A percentile compares a stretch with the other conserved stretches of the same genome.
phyloP scores from a whole-genome alignment of 2,797 vertebrate species.

The Brotula barbata region DNA sequence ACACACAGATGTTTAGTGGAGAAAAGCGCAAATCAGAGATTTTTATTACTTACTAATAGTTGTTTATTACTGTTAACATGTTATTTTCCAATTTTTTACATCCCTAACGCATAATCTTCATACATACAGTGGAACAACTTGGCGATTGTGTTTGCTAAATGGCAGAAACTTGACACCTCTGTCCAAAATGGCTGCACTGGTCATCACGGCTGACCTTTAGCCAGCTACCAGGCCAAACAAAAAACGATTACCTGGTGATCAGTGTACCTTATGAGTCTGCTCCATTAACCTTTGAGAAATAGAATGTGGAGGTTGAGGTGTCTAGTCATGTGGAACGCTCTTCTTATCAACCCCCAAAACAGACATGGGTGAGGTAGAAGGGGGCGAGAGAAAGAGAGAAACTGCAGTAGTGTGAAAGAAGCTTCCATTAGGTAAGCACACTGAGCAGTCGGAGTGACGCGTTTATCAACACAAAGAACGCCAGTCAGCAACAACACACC shows the following conservation, averaged over 20 bases:
- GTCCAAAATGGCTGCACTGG: conserved; percentile 56
- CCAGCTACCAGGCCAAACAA: conserved; percentile 61
- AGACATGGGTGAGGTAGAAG: conserved; percentile 34
- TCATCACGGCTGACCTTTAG: conserved; percentile 57
- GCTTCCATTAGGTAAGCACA: conserved; percentile 81
- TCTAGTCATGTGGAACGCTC: conserved; percentile 63
- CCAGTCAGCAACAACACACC: conserved; percentile 64
- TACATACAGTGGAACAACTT: background rate
- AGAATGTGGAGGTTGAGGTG: conserved; percentile 60
- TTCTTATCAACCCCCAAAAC: conserved; percentile 39
- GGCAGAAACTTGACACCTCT: conserved; percentile 21
- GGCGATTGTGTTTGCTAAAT: conserved; percentile 28
- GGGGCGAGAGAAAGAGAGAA: conserved; percentile 40
- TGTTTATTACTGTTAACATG: too few species aligned
- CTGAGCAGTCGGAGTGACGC: conserved; percentile 74
- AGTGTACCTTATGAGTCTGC: conserved; percentile 68
- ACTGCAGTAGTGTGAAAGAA: conserved; percentile 61
- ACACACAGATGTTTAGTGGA: too few species aligned
- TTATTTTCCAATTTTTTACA: too few species aligned
- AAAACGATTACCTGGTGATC: conserved; percentile 76
- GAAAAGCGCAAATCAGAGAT: too few species aligned
- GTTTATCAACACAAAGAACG: conserved; percentile 75
- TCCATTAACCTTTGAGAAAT: conserved; percentile 78
- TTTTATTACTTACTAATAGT: too few species aligned
- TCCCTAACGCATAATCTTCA: too few species aligned